These are phyloP conservation scores for Sitta carolinensis DNA, from an alignment of 2,797 vertebrate genomes.

Conservation along the genomic window DNA sequence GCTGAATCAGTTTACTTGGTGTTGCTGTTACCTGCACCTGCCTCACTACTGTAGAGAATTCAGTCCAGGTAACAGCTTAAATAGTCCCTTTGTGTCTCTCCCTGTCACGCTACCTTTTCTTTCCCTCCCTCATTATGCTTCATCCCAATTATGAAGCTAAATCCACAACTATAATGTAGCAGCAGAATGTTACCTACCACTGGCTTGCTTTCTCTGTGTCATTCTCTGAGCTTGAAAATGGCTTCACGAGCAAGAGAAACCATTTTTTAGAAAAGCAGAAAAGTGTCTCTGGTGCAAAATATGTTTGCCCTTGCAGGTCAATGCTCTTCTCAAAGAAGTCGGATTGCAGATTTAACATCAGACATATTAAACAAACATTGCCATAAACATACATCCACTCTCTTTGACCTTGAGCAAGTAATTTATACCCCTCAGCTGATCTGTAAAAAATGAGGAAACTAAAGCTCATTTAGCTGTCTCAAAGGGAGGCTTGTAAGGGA, in stretches of 20 bases:
- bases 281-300: neutral
- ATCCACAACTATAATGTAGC: neutral
- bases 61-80: neutral
- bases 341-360: neutral
- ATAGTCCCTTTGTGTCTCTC: neutral
- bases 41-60: neutral
- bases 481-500: conserved; percentile 30
- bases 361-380: neutral
- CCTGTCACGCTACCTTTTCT: neutral
- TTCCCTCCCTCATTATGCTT: neutral
- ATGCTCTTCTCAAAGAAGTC: neutral
- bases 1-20: neutral
- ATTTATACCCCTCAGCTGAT: neutral
- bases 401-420: conserved; percentile 30
- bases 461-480: conserved; percentile 40
- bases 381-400: neutral
- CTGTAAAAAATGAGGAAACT: neutral
- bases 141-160: neutral
- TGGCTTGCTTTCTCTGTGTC: neutral
- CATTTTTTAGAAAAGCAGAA: neutral
- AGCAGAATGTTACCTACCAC: neutral
- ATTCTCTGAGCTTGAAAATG: neutral
- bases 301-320: neutral
- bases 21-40: neutral
- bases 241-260: neutral